Evolutionary conservation across 2,113 vertebrate genomes (phyloP).

Genomic region (Strix uralensis): DNA sequence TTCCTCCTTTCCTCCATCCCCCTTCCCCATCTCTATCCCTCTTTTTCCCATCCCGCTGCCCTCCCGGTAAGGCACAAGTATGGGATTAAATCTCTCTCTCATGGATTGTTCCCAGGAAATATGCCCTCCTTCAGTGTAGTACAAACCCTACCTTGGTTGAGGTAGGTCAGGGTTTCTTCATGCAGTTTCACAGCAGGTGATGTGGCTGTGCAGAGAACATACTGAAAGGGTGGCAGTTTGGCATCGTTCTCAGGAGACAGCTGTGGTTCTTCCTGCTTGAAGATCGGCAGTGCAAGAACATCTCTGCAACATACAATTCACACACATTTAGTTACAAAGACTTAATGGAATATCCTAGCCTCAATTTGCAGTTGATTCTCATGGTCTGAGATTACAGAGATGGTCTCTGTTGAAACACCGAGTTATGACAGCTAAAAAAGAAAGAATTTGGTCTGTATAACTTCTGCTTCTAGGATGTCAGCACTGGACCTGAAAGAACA

Average conservation of each 20-base stretch:
- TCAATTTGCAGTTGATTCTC: not conserved
- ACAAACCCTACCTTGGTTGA: conserved; percentile 89
- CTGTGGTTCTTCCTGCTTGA: conserved; percentile 86
- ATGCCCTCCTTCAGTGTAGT: not conserved
- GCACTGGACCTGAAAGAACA: not conserved
- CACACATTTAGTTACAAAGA: not conserved
- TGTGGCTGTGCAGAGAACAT: conserved; percentile 87
- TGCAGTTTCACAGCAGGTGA: conserved; percentile 91
- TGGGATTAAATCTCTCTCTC: not conserved
- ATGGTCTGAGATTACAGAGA: not conserved
- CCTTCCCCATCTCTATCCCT: not conserved
- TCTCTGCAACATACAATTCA: conserved; percentile 78
- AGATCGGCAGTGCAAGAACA: conserved; percentile 86
- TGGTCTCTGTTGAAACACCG: not conserved
- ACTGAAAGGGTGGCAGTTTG: conserved; percentile 83
- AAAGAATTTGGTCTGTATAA: not conserved
- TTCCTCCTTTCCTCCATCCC: not conserved
- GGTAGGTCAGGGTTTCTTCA: conserved; percentile 91
- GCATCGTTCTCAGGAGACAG: conserved; percentile 78
- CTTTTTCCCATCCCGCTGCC: not conserved
- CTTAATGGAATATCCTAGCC: not conserved
- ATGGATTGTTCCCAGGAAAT: not conserved
- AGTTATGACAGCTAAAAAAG: not conserved
- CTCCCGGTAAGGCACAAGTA: not conserved
- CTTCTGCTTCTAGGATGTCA: not conserved